Evolutionary conservation across 92 coral and sea anemone genomes (phyloP), one percentile per base, ranked within the genome.

Genomic region (Porites lobata): DNA sequence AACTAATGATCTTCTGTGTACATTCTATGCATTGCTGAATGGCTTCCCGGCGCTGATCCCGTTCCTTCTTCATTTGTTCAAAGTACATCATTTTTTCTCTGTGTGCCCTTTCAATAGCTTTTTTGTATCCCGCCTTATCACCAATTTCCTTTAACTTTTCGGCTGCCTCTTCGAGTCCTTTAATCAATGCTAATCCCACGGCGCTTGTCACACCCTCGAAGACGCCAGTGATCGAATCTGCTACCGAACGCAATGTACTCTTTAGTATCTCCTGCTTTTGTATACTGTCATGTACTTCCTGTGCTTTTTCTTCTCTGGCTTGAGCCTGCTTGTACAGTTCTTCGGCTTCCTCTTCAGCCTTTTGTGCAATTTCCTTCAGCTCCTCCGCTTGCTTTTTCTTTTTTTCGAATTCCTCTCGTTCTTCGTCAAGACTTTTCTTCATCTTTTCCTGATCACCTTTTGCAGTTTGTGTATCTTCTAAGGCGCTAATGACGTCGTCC

Each of bases 21-120:
- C 72, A 90, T 29, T 90, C 91, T 56, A 90, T 80, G 82, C 77
- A 90, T 32, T 91, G 92, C 10, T 87, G 85, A 8, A 65, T 29
- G 17, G 91, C 94, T 3, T 91, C 87, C 77, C 69, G 74, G 61
- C 91, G 75, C 15, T 80, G 38, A 12, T 86, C 78, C 61, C 84
- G 81, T 61, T 86, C 91, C 66, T 80, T 50, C n/a, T 73, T 51
- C 84, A 90, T 24, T 6, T 90, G 68, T 19, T 84, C 92, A 22
- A 76, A 7, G 50, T 89, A 85, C 26, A 21, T 89, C 79, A 26
- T 89, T 50, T 89, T 83, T 85, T 81, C 78, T 62, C 76, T 18
- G 61, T 71, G 61, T 51, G 88, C 91, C 43, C 29, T 66, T 24
- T 78, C 53, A 77, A 77, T 69, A 57, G 80, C 81, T 6, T 87